Percentiles rank a stretch among this genome's conserved stretches.
Conservation (phyloP, 30 jellyfish, hydroid and myxozoan species). For the Pelagia noctiluca region DNA sequence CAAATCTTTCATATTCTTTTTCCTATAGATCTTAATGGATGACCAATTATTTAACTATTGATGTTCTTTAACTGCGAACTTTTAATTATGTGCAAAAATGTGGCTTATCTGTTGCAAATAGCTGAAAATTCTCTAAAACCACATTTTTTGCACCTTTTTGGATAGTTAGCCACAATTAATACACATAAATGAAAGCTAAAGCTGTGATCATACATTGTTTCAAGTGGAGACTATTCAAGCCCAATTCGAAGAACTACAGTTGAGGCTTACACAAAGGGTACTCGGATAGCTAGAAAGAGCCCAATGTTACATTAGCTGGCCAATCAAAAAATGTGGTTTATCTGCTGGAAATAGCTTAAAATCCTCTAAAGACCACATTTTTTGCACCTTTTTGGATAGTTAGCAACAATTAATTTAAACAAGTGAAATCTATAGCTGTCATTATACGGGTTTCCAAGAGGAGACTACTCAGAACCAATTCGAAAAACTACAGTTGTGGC, state of each 20-base stretch:
- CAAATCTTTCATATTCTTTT: not conserved
- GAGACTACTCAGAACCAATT: not conserved
- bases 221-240: not conserved
- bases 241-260: conserved; percentile 2
- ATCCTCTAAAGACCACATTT: not conserved
- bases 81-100: not conserved
- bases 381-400: conserved; percentile 3
- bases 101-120: conserved; percentile 3
- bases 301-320: conserved; percentile 6
- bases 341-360: conserved; percentile 1
- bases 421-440: not conserved
- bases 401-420: not conserved
- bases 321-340: conserved; percentile 1
- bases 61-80: conserved; percentile 3
- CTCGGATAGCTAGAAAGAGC: conserved; percentile 4
- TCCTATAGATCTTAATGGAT: conserved; percentile 2
- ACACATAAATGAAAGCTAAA: not conserved
- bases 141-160: conserved; percentile 2
- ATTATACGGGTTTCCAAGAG: conserved; percentile 1
- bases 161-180: conserved; percentile 2
- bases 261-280: conserved; percentile 3
- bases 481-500: conserved; percentile 6
- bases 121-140: conserved; percentile 3
- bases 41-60: conserved; percentile 1
- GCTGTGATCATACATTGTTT: not conserved